Conservation (phyloP, 2,888 invertebrate species). For the Dryococelus australis region DNA sequence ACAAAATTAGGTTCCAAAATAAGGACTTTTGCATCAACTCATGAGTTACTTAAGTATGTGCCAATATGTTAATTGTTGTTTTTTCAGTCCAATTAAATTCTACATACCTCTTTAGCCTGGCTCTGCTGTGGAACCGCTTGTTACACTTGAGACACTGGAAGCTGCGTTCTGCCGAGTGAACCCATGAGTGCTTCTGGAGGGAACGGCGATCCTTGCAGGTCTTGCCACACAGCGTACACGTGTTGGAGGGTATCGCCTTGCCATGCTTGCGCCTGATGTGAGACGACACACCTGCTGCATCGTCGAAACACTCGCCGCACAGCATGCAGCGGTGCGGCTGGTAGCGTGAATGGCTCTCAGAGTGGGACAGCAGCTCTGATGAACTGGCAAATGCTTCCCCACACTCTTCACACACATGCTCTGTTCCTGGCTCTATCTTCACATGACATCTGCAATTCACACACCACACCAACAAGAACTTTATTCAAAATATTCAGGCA, state of each 20-base stretch:
- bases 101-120: slow-evolving; percentile 59
- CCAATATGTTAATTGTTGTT: too few relatives aligned
- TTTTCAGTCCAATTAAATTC: too few relatives aligned
- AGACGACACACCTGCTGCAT: slow-evolving; percentile 69
- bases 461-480: background rate
- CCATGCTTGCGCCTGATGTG: slow-evolving; percentile 69
- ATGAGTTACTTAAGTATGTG: too few relatives aligned
- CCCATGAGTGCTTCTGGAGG: slow-evolving; percentile 73
- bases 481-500: too few relatives aligned
- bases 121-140: slow-evolving; percentile 75
- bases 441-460: slow-evolving; percentile 40
- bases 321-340: slow-evolving; percentile 65
- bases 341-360: slow-evolving; percentile 74
- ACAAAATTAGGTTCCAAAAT: too few relatives aligned
- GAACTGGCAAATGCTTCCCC: slow-evolving; percentile 70
- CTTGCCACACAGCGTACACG: slow-evolving; percentile 72
- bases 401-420: slow-evolving; percentile 80
- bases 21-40: too few relatives aligned
- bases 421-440: slow-evolving; percentile 50
- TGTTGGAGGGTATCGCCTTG: slow-evolving; percentile 68
- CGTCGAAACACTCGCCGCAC: slow-evolving; percentile 70
- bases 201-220: slow-evolving; percentile 73
- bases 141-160: slow-evolving; percentile 72
- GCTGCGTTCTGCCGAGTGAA: slow-evolving; percentile 70
- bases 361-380: slow-evolving; percentile 68